These are phyloP conservation scores for Theropithecus gelada DNA, from an alignment of 2,113 vertebrate species.

Conservation along the genomic window DNA sequence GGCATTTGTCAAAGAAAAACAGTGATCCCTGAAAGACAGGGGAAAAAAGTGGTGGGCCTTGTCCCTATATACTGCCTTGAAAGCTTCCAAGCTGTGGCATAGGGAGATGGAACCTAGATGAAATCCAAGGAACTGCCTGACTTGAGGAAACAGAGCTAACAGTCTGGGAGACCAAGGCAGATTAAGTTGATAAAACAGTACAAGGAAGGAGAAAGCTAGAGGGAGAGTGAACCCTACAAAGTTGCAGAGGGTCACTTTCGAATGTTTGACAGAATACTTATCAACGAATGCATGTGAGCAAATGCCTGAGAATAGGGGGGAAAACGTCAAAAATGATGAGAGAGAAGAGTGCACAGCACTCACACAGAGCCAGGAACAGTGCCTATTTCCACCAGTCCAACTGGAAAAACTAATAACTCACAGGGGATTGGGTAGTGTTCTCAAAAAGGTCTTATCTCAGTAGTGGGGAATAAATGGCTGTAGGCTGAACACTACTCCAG, in stretches of 20 bases:
- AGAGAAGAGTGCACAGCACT: background rate
- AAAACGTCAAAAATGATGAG: background rate
- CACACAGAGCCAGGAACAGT: background rate
- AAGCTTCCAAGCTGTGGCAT: background rate
- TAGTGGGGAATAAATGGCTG: background rate
- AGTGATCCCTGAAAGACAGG: background rate
- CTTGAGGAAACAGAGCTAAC: background rate
- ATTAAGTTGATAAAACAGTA: background rate
- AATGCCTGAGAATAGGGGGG: background rate
- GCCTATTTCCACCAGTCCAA: background rate
- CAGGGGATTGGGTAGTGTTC: background rate
- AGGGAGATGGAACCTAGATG: background rate
- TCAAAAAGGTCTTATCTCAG: background rate
- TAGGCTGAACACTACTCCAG: background rate
- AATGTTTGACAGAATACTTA: background rate
- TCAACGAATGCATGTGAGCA: background rate
- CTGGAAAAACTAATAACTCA: background rate
- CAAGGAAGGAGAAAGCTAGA: background rate
- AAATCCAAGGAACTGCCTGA: background rate
- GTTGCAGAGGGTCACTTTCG: background rate
- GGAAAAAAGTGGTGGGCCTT: background rate
- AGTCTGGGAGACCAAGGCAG: background rate
- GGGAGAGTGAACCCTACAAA: background rate
- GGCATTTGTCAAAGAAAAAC: background rate
- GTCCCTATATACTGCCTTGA: background rate